Percentiles rank a stretch among this genome's conserved stretches.
phyloP scores from a whole-genome alignment of 2,888 invertebrate genomes.

The Orthosia gracilis region DNA sequence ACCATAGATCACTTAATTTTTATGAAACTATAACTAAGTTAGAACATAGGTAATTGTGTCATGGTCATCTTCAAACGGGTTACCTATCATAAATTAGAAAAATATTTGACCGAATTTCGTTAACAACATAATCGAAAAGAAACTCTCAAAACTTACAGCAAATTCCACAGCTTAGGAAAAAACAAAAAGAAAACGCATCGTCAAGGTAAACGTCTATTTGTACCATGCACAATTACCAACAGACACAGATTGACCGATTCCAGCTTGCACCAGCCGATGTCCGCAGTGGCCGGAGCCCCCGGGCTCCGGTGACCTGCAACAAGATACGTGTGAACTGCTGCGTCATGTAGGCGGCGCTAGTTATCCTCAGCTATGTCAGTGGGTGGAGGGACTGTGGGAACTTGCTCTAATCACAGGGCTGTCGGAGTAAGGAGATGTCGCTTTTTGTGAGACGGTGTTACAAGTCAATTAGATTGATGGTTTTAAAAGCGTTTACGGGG shows the following conservation, averaged over 20 bases:
- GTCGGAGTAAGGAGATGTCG: constrained; percentile 4
- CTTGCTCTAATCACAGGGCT: constrained; percentile 15
- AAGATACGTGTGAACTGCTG: constrained; percentile 77
- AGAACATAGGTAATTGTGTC: no score
- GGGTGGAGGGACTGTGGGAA: constrained; percentile 32
- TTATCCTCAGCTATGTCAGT: not conserved
- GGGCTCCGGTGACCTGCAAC: constrained; percentile 14
- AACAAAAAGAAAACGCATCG: constrained; percentile 50
- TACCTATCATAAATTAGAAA: no score
- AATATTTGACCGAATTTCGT: no score
- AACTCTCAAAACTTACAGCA: constrained; percentile 29
- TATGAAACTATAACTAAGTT: no score
- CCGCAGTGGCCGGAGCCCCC: not conserved
- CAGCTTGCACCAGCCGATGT: not conserved
- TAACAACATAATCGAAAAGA: constrained; percentile 29
- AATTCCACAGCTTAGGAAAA: constrained; percentile 26
- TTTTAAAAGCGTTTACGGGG: not conserved
- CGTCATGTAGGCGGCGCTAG: constrained; percentile 64
- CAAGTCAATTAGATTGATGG: not conserved
- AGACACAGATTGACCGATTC: not conserved
- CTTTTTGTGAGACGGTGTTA: not conserved
- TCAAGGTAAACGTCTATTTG: constrained; percentile 55
- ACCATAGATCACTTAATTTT: no score
- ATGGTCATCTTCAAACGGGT: no score
- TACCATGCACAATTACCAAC: constrained; percentile 45